phyloP scores from a whole-genome alignment of 2,797 vertebrate species.

The Falco naumanni region DNA sequence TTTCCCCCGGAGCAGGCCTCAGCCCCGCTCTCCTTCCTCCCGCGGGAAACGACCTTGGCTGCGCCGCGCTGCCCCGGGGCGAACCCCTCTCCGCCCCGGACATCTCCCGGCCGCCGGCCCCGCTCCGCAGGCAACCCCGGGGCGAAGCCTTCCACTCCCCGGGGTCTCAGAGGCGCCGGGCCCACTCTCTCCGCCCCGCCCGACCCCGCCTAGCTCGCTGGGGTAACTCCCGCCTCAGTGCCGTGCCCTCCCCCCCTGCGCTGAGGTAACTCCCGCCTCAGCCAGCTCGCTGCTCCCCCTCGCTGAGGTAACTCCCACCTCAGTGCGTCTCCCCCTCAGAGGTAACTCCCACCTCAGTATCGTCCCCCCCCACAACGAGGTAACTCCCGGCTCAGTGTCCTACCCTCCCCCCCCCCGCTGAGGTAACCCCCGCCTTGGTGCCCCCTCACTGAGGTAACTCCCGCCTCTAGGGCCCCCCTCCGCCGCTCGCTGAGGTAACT shows the following conservation, averaged over 20 bases:
- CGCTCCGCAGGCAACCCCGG: neutral
- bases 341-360: neutral
- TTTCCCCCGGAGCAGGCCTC: neutral
- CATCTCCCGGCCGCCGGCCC: neutral
- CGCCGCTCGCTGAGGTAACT: too few species aligned
- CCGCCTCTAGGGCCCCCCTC: too few species aligned
- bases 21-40: neutral
- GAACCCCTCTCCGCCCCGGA: neutral
- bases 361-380: neutral
- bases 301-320: neutral
- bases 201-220: neutral
- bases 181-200: neutral
- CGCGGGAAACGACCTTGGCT: conserved; percentile 17
- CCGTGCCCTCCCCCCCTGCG: neutral
- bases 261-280: neutral
- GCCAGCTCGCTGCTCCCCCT: too few species aligned
- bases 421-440: too few species aligned
- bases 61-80: neutral
- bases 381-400: neutral
- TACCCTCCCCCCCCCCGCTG: too few species aligned
- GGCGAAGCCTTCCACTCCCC: neutral
- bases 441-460: too few species aligned
- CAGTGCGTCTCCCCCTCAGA: neutral
- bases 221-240: neutral
- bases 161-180: neutral